phyloP scores from a whole-genome alignment of 2,113 vertebrate species.

The Otus sunia region DNA sequence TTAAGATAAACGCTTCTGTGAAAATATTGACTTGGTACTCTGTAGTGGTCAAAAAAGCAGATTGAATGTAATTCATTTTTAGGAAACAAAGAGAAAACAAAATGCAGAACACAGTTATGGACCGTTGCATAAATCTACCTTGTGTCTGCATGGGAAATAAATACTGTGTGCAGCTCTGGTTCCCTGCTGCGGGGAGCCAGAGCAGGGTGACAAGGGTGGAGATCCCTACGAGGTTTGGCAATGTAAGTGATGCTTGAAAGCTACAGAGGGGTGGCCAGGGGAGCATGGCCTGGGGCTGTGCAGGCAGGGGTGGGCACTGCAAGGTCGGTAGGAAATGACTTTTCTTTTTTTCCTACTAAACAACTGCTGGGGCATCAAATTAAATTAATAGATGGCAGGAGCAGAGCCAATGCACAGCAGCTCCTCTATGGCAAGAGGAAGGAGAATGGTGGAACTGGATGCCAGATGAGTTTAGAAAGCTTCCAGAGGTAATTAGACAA shows the following conservation, averaged over 20 bases:
- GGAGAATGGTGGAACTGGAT: not conserved
- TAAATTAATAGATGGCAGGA: slow-evolving; percentile 15
- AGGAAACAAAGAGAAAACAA: not conserved
- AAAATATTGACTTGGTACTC: not conserved
- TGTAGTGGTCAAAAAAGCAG: not conserved
- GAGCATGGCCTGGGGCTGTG: fast-evolving
- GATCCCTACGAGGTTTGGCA: not conserved
- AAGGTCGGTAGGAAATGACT: not conserved
- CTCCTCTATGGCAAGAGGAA: not conserved
- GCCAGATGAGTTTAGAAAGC: slow-evolving; percentile 41
- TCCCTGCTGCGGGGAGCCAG: not conserved
- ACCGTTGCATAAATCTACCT: not conserved
- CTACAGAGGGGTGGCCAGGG: not conserved
- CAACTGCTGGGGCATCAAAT: not conserved
- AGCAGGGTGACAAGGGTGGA: not conserved
- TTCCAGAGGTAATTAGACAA: slow-evolving; percentile 42
- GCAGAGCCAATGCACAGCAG: not conserved
- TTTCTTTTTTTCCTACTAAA: not conserved
- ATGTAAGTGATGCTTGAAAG: not conserved
- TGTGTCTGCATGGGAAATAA: not conserved
- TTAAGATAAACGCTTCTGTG: not conserved
- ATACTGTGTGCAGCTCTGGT: not conserved
- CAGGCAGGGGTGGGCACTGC: not conserved
- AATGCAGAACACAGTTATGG: not conserved
- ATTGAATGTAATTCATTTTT: not conserved